A percentile compares a stretch with the other conserved stretches of the same genome.
phyloP scores from a whole-genome alignment of 2,888 invertebrate genomes.

The Acrocyrtus sp. region DNA sequence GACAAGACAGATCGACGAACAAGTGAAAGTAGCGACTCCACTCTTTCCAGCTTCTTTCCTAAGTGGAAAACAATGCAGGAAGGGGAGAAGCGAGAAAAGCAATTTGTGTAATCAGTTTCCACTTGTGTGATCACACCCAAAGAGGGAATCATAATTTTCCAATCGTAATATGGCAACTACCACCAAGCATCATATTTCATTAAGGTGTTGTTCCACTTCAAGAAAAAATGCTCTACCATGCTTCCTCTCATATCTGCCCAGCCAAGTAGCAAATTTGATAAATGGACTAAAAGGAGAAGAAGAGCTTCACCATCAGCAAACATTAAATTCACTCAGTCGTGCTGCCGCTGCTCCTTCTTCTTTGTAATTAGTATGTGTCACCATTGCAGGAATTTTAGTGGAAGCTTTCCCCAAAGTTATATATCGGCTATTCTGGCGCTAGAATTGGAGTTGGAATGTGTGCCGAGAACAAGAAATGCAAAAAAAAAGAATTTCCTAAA shows the following conservation, averaged over 20 bases:
- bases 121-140: not conserved
- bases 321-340: not conserved
- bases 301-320: not conserved
- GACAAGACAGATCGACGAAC: too few species aligned
- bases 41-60: not conserved
- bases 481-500: too few species aligned
- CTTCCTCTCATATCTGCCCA: not conserved
- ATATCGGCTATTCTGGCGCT: too few species aligned
- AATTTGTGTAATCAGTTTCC: conserved; percentile 7
- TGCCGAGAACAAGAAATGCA: too few species aligned
- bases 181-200: not conserved
- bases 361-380: not conserved
- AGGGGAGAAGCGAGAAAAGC: conserved; percentile 7
- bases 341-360: not conserved
- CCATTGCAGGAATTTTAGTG: too few species aligned
- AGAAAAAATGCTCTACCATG: too few species aligned
- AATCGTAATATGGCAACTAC: not conserved
- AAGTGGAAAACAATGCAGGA: not conserved
- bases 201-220: not conserved
- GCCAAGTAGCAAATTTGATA: not conserved
- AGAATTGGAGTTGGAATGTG: too few species aligned
- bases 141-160: not conserved
- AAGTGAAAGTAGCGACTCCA: too few species aligned
- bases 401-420: too few species aligned
- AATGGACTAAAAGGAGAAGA: not conserved